Evolutionary conservation across 2,113 vertebrate genomes (phyloP), one percentile per base, ranked within the genome.

Genomic region (Paracanthobrama guichenoti): DNA sequence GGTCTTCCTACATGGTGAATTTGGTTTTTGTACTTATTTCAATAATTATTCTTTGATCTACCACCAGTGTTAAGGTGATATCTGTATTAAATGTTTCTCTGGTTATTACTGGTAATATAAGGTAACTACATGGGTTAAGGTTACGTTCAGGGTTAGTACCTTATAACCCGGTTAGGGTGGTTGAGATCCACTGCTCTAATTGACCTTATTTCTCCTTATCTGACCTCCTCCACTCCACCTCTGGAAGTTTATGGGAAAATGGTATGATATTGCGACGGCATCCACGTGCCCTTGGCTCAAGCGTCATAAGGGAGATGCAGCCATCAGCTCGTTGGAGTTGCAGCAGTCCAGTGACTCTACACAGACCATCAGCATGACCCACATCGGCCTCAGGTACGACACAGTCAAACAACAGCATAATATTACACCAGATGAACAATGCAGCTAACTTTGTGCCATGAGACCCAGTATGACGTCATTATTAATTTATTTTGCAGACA

Each of bases 241-340:
- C 11, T 77, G 13, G 28, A 87, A 95, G 94, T 92, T 94, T 76
- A 82, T 94, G 88, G 97, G 97, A 35, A 98, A 96, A 24, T 98
- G 97, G 97, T 94, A 95, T 0, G 95, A 95, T 1, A 6, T 98
- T 0, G 96, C 93, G 0, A n/a, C 93, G 0, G 96, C 95, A 1
- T 95, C 93, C 0, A 94, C 93, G 8, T 97, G 95, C 85, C 89
- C 84, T 0, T 92, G 95, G 91, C 77, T 95, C 85, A 91, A 90
- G 74, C 89, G 83, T 20, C 79, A 94, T 82, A 93, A 89, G 67
- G 86, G 86, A 64, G 92, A 90, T 1, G 85, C 91, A 82, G 90
- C 90, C 26, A 90, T 97, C 48, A 94, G 96, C 73, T 96, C 94
- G 0, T 48, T 96, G 88, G 89, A 94, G 8, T 90, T 98, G 81